Conservation (phyloP, 2,113 vertebrate genomes). For the Rhinolophus ferrumequinum region DNA sequence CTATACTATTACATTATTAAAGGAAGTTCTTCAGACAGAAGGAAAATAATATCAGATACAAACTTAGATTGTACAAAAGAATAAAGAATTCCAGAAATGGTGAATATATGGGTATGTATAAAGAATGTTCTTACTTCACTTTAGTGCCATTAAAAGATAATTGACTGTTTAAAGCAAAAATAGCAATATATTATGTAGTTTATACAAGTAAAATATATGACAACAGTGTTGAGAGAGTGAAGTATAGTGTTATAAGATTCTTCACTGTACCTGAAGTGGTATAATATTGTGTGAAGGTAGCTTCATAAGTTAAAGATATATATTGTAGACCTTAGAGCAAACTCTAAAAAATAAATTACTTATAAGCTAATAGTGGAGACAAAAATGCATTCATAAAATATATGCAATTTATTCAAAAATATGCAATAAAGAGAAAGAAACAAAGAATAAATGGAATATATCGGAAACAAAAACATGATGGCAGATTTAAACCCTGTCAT, state of each 20-base stretch:
- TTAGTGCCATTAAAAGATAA: neutral
- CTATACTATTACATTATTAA: neutral
- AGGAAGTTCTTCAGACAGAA: neutral
- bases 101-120: neutral
- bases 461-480: neutral
- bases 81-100: neutral
- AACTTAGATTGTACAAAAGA: constrained; percentile 32
- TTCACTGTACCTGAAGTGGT: neutral
- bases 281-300: neutral
- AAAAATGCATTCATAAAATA: neutral
- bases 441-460: neutral
- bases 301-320: neutral
- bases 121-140: neutral
- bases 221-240: neutral
- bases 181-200: neutral
- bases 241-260: neutral
- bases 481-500: neutral
- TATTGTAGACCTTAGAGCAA: neutral
- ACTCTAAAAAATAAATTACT: neutral
- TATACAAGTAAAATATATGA: neutral
- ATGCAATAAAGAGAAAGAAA: neutral
- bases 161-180: constrained; percentile 19
- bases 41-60: neutral
- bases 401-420: neutral
- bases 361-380: neutral